Evolutionary conservation across 2,113 vertebrate species (phyloP), one percentile per base, ranked within the genome.

Genomic region (Connochaetes taurinus): DNA sequence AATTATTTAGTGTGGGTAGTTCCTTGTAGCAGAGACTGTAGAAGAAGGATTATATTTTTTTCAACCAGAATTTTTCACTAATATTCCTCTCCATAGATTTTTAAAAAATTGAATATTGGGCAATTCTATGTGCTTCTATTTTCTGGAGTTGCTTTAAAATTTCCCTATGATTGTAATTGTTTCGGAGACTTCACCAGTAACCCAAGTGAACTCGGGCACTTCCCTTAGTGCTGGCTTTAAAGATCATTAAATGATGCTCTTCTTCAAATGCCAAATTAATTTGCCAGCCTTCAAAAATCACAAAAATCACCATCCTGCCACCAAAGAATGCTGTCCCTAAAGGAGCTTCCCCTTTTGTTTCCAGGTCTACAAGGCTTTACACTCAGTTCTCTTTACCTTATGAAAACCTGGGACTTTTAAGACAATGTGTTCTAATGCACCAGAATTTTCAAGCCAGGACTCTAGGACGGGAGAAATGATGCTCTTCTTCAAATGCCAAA

Each of bases 211-310:
- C 95, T 97, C 96, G 17, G 60, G 50, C 87, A 55, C 67, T 82
- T 1, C 94, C 95, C 97, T 85, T 10, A 97, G 76, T 98, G 90
- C 97, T 99, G 98, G 95, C 95, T 31, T 82, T 98, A 91, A 64
- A 98, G 97, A 98, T 98, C 96, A 98, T 98, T 98, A 98, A 97
- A 97, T 91, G 95, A 97, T 88, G 55, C 93, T 93, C 17, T 84
- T 91, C 98, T 97, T 98, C 91, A 98, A 98, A 98, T 98, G 95
- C 85, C 96, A 98, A 95, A 98, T 97, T 97, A 98, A 40, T 98
- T 97, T 95, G 96, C 91, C 97, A 98, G 97, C 90, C 96, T 97
- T 98, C 88, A 91, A 97, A 97, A 98, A 96, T 98, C 96, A 96
- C 87, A 87, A 94, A 58, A 82, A 36, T 97, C 88, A 81, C 98